These are phyloP conservation scores for Apis florea DNA, from an alignment of 1,140 invertebrate species.

Conservation along the genomic window DNA sequence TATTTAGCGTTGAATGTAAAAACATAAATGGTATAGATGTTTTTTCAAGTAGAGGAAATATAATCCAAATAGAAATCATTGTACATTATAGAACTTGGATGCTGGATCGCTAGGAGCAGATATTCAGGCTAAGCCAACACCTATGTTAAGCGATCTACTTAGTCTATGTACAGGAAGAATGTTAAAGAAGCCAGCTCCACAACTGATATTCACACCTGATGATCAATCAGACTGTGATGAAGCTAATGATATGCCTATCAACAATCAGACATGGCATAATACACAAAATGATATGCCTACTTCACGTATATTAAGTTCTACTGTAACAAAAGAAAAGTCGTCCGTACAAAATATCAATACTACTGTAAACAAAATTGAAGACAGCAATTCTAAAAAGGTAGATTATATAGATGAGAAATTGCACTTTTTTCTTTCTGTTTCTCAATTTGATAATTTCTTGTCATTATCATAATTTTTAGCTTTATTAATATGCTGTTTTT, in stretches of 20 bases:
- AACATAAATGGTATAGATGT: constrained; percentile 48
- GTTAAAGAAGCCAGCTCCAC: constrained; percentile 69
- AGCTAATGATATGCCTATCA: constrained; percentile 69
- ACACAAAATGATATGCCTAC: constrained; percentile 72
- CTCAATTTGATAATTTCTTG: constrained; percentile 47
- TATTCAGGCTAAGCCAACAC: constrained; percentile 72
- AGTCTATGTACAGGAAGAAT: constrained; percentile 72
- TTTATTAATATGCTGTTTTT: constrained; percentile 57
- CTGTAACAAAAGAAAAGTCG: constrained; percentile 74
- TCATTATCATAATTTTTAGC: constrained; percentile 45
- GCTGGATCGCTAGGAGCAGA: constrained; percentile 74
- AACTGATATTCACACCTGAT: constrained; percentile 71
- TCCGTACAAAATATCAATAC: constrained; percentile 68
- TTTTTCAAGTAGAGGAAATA: constrained; percentile 43
- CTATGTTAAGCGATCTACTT: constrained; percentile 72
- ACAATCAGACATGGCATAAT: constrained; percentile 71
- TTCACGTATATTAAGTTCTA: constrained; percentile 70
- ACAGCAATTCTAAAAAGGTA: constrained; percentile 75
- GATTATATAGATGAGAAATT: constrained; percentile 64
- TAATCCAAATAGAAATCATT: constrained; percentile 68
- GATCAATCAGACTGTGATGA: constrained; percentile 76
- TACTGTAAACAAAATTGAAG: constrained; percentile 71
- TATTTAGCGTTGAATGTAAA: constrained; percentile 9
- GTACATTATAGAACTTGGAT: constrained; percentile 75
- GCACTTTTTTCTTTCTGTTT: constrained; percentile 52